Evolutionary conservation across 2,888 invertebrate genomes (phyloP).

Genomic region (Carterocephalus palaemon): DNA sequence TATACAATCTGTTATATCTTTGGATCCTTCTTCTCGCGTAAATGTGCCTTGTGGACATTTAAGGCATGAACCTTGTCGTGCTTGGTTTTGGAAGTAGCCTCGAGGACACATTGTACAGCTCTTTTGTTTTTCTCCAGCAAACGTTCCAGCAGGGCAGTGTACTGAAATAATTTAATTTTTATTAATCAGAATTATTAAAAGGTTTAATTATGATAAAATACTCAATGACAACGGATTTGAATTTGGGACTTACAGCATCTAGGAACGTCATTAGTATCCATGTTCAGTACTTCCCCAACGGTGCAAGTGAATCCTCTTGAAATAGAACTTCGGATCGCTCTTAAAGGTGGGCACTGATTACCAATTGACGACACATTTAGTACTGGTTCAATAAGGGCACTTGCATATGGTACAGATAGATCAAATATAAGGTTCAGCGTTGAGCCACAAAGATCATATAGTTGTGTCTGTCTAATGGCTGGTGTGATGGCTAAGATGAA

Average conservation of each 20-base stretch:
- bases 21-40: slow-evolving; percentile 93
- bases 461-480: slow-evolving; percentile 91
- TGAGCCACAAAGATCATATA: slow-evolving; percentile 96
- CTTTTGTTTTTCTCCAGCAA: slow-evolving; percentile 93
- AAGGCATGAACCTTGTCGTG: slow-evolving; percentile 92
- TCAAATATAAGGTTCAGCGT: slow-evolving; percentile 96
- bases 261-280: slow-evolving; percentile 94
- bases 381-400: slow-evolving; percentile 92
- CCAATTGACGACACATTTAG: slow-evolving; percentile 93
- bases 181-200: slow-evolving; percentile 9
- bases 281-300: slow-evolving; percentile 95
- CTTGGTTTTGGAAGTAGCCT: slow-evolving; percentile 96
- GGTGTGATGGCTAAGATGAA: slow-evolving; percentile 93
- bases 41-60: slow-evolving; percentile 96
- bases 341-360: slow-evolving; percentile 94
- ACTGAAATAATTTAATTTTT: slow-evolving; percentile 75
- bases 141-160: slow-evolving; percentile 98
- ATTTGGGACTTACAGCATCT: slow-evolving; percentile 95
- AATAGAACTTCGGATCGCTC: slow-evolving; percentile 90
- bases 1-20: slow-evolving; percentile 90
- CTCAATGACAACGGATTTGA: too few species aligned
- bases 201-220: slow-evolving; percentile 1
- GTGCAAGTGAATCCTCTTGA: slow-evolving; percentile 95
- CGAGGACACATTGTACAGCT: slow-evolving; percentile 93
- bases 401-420: slow-evolving; percentile 94